These are phyloP conservation scores for Drosophila colorata DNA, from an alignment of 2,888 invertebrate species.

Conservation along the genomic window DNA sequence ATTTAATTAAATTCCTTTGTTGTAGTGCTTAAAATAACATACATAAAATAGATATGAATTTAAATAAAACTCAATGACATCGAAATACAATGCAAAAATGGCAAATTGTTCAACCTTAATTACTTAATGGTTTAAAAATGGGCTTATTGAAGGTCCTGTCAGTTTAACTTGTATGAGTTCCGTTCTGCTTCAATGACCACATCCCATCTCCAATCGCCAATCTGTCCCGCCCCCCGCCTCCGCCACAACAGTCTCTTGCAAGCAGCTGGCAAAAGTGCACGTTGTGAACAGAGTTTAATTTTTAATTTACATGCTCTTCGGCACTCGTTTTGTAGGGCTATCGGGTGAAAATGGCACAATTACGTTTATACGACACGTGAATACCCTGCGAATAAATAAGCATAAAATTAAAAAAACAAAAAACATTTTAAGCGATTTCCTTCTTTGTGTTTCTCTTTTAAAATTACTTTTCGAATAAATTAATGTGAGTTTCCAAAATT, in stretches of 20 bases:
- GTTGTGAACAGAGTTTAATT: constrained; percentile 73
- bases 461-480: no score
- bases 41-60: constrained; percentile 31
- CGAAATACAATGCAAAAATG: constrained; percentile 19
- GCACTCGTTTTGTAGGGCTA: constrained; percentile 27
- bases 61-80: constrained; percentile 31
- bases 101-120: constrained; percentile 67
- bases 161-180: constrained; percentile 55
- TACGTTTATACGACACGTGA: background rate
- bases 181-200: constrained; percentile 33
- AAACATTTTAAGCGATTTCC: no score
- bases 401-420: no score
- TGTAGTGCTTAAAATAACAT: constrained; percentile 4
- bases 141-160: constrained; percentile 58
- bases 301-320: constrained; percentile 67
- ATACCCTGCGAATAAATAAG: constrained; percentile 22
- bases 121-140: constrained; percentile 77
- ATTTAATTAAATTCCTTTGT: constrained; percentile 9
- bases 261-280: constrained; percentile 60
- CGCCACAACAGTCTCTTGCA: constrained; percentile 53
- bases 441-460: no score
- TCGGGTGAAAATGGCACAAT: background rate
- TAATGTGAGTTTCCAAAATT: no score
- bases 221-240: background rate
- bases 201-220: constrained; percentile 5